phyloP scores from a whole-genome alignment of 2,797 vertebrate genomes.

The Microtus agrestis region DNA sequence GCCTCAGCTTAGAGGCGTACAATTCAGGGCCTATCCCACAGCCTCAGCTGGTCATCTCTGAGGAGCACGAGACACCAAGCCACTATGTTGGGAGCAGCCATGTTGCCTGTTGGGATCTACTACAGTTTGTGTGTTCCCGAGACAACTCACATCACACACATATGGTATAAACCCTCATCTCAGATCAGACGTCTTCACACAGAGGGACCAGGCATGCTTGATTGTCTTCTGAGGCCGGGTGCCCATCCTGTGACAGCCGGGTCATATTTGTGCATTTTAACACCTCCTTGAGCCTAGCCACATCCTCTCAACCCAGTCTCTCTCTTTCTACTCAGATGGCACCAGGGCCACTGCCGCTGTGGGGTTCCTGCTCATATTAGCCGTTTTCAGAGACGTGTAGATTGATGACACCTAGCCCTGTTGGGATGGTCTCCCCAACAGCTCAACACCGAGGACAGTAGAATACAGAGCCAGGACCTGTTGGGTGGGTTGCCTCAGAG shows the following conservation, averaged over 20 bases:
- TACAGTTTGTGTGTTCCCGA: neutral
- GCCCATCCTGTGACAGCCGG: neutral
- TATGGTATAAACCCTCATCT: neutral
- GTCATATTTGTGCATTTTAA: neutral
- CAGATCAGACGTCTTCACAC: neutral
- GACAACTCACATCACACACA: too few relatives aligned
- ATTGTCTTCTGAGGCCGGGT: neutral
- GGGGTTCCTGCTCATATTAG: neutral
- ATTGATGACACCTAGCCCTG: accelerated
- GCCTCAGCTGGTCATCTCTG: neutral
- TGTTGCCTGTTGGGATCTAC: neutral
- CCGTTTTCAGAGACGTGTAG: neutral
- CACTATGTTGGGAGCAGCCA: neutral
- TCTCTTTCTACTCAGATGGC: neutral
- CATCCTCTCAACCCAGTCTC: neutral
- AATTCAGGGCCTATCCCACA: neutral
- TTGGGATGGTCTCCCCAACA: neutral
- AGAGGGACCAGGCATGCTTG: accelerated
- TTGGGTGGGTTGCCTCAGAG: neutral
- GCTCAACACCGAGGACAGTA: accelerated
- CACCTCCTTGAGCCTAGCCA: accelerated
- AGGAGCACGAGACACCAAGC: accelerated
- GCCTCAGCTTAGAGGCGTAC: neutral
- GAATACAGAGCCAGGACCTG: too few relatives aligned
- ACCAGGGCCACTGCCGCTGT: accelerated